phyloP scores from a whole-genome alignment of 2,888 invertebrate species.

The Nipponacmea schrenckii region DNA sequence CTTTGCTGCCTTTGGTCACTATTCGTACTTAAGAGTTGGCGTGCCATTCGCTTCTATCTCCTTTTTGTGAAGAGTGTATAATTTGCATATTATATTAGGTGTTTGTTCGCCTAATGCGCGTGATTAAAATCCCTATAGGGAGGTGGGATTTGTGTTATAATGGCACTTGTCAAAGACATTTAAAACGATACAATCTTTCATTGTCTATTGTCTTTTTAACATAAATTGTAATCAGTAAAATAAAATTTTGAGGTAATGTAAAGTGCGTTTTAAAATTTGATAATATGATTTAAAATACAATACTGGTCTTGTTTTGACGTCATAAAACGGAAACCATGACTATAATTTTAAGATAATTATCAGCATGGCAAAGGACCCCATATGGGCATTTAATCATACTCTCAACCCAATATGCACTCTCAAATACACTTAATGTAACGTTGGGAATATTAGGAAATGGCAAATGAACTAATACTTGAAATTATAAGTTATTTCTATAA shows the following conservation, averaged over 20 bases:
- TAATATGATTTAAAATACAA: background rate
- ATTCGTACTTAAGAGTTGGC: background rate
- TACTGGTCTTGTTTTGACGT: too few species aligned
- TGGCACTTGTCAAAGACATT: background rate
- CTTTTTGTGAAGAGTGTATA: background rate
- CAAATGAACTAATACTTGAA: too few species aligned
- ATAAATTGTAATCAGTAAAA: background rate
- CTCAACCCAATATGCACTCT: too few species aligned
- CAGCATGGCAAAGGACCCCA: too few species aligned
- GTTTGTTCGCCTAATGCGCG: background rate
- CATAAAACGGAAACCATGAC: too few species aligned
- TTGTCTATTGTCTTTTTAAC: background rate
- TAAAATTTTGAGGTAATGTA: too few species aligned
- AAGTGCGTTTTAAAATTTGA: background rate
- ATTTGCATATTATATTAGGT: constrained; percentile 4
- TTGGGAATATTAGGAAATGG: too few species aligned
- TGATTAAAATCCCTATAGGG: background rate
- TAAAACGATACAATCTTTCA: constrained; percentile 1
- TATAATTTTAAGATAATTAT: too few species aligned
- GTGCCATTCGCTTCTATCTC: background rate
- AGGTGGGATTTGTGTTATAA: background rate
- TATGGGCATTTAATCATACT: too few species aligned
- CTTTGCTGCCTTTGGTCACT: background rate
- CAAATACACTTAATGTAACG: too few species aligned
- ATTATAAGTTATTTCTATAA: too few species aligned